Percentiles rank a stretch among this genome's conserved stretches.
Conservation (phyloP, 2,888 invertebrate genomes). For the Torymus auratus region DNA sequence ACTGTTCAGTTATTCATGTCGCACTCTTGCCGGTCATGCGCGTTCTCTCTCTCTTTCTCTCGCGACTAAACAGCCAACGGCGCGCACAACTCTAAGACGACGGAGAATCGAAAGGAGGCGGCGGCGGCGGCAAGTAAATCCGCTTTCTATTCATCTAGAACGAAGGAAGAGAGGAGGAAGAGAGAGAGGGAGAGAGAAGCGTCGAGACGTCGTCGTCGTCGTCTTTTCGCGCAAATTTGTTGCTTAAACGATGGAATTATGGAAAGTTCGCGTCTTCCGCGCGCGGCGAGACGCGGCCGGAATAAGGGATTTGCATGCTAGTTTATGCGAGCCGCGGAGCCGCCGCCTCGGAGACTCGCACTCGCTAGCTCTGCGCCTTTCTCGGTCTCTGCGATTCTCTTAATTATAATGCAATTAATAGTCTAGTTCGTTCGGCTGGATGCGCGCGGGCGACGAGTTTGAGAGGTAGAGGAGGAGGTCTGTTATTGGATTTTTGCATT, state of each 20-base stretch:
- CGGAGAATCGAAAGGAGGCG: slow-evolving; percentile 56
- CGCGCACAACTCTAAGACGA: slow-evolving; percentile 52
- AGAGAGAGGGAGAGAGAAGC: slow-evolving; percentile 8
- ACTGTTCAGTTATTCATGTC: slow-evolving; percentile 76
- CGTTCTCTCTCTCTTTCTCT: slow-evolving; percentile 59
- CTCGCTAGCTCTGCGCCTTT: neutral
- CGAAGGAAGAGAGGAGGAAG: neutral
- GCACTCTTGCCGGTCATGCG: slow-evolving; percentile 71
- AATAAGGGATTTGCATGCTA: slow-evolving; percentile 40
- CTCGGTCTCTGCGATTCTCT: slow-evolving; percentile 5
- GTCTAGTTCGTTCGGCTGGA: neutral
- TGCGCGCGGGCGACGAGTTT: too few species aligned
- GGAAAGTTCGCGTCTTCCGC: slow-evolving; percentile 51
- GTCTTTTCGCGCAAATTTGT: slow-evolving; percentile 58
- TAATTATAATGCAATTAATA: slow-evolving; percentile 50
- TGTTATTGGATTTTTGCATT: too few species aligned
- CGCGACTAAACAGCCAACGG: slow-evolving; percentile 68
- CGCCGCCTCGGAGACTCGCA: neutral
- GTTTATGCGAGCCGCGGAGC: neutral
- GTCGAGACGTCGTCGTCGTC: neutral
- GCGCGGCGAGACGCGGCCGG: slow-evolving; percentile 35
- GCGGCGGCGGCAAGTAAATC: slow-evolving; percentile 47
- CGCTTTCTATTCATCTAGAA: slow-evolving; percentile 50
- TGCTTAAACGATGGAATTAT: slow-evolving; percentile 61
- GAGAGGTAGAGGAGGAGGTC: too few species aligned